phyloP scores from a whole-genome alignment of 2,113 vertebrate species.

The Pseudorhombus dupliciocellatus region DNA sequence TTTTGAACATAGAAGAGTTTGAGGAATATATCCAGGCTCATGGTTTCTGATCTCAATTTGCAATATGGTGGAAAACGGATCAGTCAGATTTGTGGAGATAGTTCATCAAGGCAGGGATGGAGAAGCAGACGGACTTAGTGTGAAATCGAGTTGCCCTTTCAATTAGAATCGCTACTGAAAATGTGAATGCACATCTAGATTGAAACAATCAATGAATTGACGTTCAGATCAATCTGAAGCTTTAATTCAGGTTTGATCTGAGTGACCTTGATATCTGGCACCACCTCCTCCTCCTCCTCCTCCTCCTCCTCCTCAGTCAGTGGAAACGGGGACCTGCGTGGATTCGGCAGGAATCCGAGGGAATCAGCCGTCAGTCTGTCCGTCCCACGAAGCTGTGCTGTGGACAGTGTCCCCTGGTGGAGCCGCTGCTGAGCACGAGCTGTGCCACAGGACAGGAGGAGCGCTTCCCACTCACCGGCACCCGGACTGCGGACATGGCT shows the following conservation, averaged over 20 bases:
- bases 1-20: too few relatives aligned
- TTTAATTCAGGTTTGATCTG: neutral
- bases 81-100: too few relatives aligned
- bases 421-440: conserved; percentile 31
- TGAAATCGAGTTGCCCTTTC: too few relatives aligned
- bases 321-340: conserved; percentile 2
- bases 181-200: neutral
- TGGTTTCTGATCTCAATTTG: too few relatives aligned
- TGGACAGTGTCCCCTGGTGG: conserved; percentile 20
- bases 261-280: neutral
- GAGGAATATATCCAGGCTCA: too few relatives aligned
- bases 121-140: too few relatives aligned
- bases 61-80: too few relatives aligned
- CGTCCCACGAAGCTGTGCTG: conserved; percentile 33
- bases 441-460: conserved; percentile 22
- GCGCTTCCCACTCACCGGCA: conserved; percentile 15
- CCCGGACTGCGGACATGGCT: conserved; percentile 39
- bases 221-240: too few relatives aligned
- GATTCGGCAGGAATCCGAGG: conserved; percentile 12
- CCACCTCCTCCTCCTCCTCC: too few relatives aligned
- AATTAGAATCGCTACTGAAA: too few relatives aligned
- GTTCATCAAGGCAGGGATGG: too few relatives aligned
- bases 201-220: too few relatives aligned
- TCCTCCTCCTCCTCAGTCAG: conserved; percentile 7
- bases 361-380: neutral